These are phyloP conservation scores for Cepaea nemoralis DNA, from an alignment of 1,140 invertebrate species.

Conservation along the genomic window DNA sequence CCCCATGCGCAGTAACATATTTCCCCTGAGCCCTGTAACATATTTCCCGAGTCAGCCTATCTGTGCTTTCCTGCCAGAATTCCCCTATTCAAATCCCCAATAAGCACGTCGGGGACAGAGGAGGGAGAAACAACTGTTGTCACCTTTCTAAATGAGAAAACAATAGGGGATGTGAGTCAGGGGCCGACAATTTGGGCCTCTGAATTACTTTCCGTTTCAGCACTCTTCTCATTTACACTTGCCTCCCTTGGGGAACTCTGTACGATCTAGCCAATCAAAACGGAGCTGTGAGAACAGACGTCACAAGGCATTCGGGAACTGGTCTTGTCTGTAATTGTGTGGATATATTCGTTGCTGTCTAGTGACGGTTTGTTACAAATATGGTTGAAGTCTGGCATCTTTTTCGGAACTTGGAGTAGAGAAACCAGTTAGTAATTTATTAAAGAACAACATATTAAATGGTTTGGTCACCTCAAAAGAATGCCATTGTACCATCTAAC, in stretches of 20 bases:
- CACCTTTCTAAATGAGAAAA: slow-evolving; percentile 7
- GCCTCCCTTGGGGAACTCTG: not conserved
- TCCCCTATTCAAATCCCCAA: not conserved
- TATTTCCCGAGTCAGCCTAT: not conserved
- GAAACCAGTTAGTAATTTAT: no score
- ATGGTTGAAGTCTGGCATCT: no score
- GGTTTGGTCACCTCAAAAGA: no score
- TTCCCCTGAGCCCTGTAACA: not conserved
- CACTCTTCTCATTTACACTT: slow-evolving; percentile 20
- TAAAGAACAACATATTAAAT: no score
- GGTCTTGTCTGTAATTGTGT: not conserved
- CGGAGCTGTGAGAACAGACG: not conserved
- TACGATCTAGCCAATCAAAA: slow-evolving; percentile 10
- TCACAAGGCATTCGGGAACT: not conserved
- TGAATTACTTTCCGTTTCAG: slow-evolving; percentile 2
- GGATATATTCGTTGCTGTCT: not conserved
- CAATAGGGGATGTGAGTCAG: slow-evolving; percentile 7
- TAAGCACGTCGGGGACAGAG: not conserved
- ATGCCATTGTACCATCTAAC: no score
- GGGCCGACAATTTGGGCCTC: not conserved
- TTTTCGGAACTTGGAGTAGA: no score
- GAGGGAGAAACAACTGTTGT: not conserved
- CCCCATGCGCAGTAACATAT: no score
- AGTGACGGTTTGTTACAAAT: no score
- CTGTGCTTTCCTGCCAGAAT: not conserved